Conservation (phyloP, 2,797 vertebrate genomes). For the Chelon auratus region DNA sequence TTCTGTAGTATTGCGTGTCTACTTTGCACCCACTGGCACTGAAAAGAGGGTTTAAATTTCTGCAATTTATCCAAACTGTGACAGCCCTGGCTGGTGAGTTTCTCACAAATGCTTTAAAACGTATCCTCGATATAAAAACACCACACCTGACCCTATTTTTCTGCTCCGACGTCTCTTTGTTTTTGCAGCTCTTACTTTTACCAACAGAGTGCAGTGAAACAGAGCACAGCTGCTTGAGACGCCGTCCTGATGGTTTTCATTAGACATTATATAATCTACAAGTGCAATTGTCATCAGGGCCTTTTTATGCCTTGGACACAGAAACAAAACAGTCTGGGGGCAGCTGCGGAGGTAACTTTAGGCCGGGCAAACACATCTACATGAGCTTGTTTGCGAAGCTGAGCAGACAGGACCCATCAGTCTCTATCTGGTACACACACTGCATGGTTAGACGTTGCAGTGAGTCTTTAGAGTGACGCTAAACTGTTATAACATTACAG, state of each 20-base stretch:
- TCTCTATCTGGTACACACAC: conserved; percentile 4
- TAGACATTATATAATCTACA: conserved; percentile 30
- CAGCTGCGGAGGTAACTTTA: conserved; percentile 52
- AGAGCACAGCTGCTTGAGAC: conserved; percentile 9
- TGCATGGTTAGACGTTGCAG: conserved; percentile 2
- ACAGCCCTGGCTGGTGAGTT: background rate
- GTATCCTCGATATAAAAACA: background rate
- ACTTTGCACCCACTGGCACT: conserved; percentile 29
- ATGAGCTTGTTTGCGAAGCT: conserved; percentile 20
- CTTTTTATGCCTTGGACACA: conserved; percentile 38
- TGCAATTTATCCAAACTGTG: conserved; percentile 7
- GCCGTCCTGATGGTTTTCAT: conserved; percentile 45
- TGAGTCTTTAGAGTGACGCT: conserved; percentile 48
- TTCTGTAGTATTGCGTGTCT: conserved; percentile 28
- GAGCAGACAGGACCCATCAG: conserved; percentile 11
- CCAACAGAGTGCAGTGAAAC: conserved; percentile 11
- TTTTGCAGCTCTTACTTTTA: conserved; percentile 23
- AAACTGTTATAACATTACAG: conserved; percentile 34
- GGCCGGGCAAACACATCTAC: conserved; percentile 46
- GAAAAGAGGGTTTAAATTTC: background rate
- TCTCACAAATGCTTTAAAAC: background rate
- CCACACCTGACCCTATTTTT: background rate
- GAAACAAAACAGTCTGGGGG: conserved; percentile 33
- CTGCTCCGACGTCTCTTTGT: background rate
- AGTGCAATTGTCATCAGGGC: conserved; percentile 38